phyloP scores from a whole-genome alignment of 2,888 invertebrate genomes.

The Dorcus parallelipipedus region DNA sequence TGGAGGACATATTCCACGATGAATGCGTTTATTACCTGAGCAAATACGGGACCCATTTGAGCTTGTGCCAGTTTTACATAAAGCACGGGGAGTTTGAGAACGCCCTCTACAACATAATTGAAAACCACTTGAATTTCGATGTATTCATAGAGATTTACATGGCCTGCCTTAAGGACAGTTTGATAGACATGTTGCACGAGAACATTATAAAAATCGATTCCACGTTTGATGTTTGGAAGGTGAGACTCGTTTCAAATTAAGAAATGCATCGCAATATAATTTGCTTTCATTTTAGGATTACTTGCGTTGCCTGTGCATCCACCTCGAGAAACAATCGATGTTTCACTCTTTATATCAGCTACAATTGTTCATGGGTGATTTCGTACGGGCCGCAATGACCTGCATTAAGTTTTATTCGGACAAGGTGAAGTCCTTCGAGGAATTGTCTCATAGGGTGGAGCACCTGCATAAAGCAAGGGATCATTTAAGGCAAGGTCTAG shows the following conservation, averaged over 20 bases:
- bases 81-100: slow-evolving; percentile 67
- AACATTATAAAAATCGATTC: slow-evolving; percentile 64
- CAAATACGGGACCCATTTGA: slow-evolving; percentile 73
- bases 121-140: slow-evolving; percentile 66
- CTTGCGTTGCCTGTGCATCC: slow-evolving; percentile 67
- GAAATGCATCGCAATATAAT: no score
- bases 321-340: slow-evolving; percentile 65
- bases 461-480: slow-evolving; percentile 58
- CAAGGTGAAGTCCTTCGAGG: slow-evolving; percentile 55
- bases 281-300: slow-evolving; percentile 52
- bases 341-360: slow-evolving; percentile 71
- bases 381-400: slow-evolving; percentile 74
- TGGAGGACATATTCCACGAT: slow-evolving; percentile 46
- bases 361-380: slow-evolving; percentile 69
- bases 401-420: slow-evolving; percentile 74
- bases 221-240: slow-evolving; percentile 67
- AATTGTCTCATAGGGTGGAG: slow-evolving; percentile 53
- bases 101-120: slow-evolving; percentile 67
- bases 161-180: slow-evolving; percentile 64
- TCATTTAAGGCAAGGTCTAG: slow-evolving; percentile 64
- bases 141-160: slow-evolving; percentile 73
- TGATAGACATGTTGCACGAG: slow-evolving; percentile 58
- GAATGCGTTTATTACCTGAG: slow-evolving; percentile 81
- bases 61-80: slow-evolving; percentile 72
- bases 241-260: slow-evolving; percentile 35